These are phyloP conservation scores for Hydropsyche tenuis DNA, from an alignment of 1,140 invertebrate species.

Conservation along the genomic window DNA sequence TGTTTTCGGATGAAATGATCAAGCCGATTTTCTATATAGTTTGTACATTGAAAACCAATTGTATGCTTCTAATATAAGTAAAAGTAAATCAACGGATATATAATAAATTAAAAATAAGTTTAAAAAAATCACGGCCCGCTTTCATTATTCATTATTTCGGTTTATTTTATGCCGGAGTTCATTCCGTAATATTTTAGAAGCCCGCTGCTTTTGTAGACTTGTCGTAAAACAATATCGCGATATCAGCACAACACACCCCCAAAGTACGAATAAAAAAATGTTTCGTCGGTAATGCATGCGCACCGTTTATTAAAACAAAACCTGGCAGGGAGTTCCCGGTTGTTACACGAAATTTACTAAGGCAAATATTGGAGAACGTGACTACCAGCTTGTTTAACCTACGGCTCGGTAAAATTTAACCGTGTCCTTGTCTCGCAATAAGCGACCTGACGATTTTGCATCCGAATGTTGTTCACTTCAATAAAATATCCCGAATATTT, in stretches of 20 bases:
- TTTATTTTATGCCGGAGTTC: no score
- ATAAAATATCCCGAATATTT: no score
- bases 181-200: no score
- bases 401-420: background rate
- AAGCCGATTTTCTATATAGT: no score
- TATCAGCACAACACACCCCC: background rate
- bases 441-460: conserved; percentile 10
- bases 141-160: no score
- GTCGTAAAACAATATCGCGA: conserved; percentile 9
- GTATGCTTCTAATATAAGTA: no score
- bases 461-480: conserved; percentile 24
- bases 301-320: conserved; percentile 49
- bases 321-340: conserved; percentile 28
- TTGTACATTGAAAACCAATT: no score
- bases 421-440: background rate
- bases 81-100: no score
- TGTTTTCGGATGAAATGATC: no score
- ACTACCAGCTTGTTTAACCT: conserved; percentile 44
- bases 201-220: no score
- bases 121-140: no score
- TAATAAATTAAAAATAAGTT: no score
- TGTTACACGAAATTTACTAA: conserved; percentile 49
- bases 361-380: conserved; percentile 49
- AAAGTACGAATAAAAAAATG: conserved; percentile 1
- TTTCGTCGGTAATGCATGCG: conserved; percentile 44